Percentiles rank a stretch among this genome's conserved stretches.
phyloP scores from a whole-genome alignment of 1,140 invertebrate species.

The Antheraea mylitta region DNA sequence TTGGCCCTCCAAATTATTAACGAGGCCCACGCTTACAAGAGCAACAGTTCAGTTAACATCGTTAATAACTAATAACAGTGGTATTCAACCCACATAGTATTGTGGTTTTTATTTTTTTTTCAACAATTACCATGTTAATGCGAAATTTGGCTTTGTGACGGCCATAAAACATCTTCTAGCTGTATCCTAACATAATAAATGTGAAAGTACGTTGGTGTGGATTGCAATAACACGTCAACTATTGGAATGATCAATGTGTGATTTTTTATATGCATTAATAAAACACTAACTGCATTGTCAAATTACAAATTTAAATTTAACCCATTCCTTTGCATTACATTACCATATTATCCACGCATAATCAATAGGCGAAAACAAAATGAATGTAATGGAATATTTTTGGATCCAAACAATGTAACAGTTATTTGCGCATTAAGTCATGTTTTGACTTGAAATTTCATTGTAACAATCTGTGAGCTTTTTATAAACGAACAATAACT shows the following conservation, averaged over 20 bases:
- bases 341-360: too few relatives aligned
- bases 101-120: not conserved
- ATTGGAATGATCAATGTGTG: not conserved
- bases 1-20: not conserved
- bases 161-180: not conserved
- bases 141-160: constrained; percentile 15
- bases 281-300: not conserved
- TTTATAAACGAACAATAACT: too few relatives aligned
- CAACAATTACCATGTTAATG: constrained; percentile 29
- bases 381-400: too few relatives aligned
- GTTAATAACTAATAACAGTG: constrained; percentile 7
- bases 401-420: too few relatives aligned
- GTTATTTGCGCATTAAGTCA: too few relatives aligned
- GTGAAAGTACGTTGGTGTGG: constrained; percentile 3
- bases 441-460: too few relatives aligned
- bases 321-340: not conserved
- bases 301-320: not conserved
- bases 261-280: not conserved
- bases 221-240: not conserved
- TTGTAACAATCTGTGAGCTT: too few relatives aligned
- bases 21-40: not conserved
- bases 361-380: too few relatives aligned
- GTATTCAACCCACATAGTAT: constrained; percentile 2
- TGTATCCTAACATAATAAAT: not conserved
- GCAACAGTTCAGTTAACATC: constrained; percentile 1